Percentiles rank a stretch among this genome's conserved stretches.
Evolutionary conservation across 2,113 vertebrate genomes (phyloP).

Genomic region (Colius striatus): DNA sequence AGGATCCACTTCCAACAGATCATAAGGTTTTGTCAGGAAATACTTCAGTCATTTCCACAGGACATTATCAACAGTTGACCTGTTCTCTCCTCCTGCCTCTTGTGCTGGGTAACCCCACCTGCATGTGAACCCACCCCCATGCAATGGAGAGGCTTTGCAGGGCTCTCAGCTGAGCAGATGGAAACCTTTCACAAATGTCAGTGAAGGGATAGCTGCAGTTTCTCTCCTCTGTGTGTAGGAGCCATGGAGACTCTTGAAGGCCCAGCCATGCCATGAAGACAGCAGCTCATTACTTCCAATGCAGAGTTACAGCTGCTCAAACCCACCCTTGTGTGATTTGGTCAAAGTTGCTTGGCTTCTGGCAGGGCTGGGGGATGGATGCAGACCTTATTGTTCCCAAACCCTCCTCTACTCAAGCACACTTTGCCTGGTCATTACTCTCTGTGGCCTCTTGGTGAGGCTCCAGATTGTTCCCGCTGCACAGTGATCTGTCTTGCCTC

Average conservation of each 20-base stretch:
- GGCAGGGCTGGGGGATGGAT: background rate
- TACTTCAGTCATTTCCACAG: background rate
- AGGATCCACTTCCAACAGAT: background rate
- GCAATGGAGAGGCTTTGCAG: background rate
- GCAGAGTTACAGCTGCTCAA: background rate
- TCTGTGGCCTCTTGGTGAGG: background rate
- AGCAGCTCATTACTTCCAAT: background rate
- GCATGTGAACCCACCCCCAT: background rate
- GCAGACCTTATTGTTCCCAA: background rate
- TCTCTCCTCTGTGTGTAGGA: background rate
- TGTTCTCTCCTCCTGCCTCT: background rate
- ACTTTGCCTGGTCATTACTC: background rate
- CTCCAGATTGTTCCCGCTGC: background rate
- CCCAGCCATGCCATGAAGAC: background rate
- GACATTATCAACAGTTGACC: background rate
- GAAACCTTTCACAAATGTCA: background rate
- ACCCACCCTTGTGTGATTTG: background rate
- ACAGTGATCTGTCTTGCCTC: accelerated
- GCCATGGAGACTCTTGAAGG: background rate
- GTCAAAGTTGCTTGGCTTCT: background rate
- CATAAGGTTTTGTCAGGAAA: background rate
- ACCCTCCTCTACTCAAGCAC: background rate
- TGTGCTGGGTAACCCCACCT: background rate
- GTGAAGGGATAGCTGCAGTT: background rate
- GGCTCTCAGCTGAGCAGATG: background rate